Evolutionary conservation across 2,888 invertebrate genomes (phyloP).

Genomic region (Nomada flava): DNA sequence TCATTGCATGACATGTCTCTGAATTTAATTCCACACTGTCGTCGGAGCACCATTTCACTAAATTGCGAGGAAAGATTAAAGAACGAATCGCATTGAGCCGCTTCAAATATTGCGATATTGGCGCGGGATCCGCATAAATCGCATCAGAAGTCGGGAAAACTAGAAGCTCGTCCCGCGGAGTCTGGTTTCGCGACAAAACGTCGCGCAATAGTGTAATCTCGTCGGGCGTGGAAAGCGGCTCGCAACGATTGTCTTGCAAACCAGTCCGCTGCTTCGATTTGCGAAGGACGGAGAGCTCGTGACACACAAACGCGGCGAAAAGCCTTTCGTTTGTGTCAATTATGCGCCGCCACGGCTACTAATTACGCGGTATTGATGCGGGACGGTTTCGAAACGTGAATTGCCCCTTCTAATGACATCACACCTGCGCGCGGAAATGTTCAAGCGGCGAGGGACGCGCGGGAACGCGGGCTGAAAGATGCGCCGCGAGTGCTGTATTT

Average conservation of each 20-base stretch:
- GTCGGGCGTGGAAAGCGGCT: not conserved
- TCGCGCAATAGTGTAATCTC: not conserved
- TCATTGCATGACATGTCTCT: too few species aligned
- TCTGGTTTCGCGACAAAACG: not conserved
- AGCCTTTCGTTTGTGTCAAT: conserved; percentile 36
- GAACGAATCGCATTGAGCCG: conserved; percentile 11
- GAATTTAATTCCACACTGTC: too few species aligned
- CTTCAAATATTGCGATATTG: conserved; percentile 16
- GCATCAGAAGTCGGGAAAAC: conserved; percentile 1
- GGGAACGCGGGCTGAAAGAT: not conserved
- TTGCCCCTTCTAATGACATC: conserved; percentile 39
- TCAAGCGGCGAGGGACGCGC: not conserved
- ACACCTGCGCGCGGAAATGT: not conserved
- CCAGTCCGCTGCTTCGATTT: conserved; percentile 6
- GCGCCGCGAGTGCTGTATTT: not conserved
- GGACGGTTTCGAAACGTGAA: conserved; percentile 18
- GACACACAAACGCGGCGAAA: conserved; percentile 38
- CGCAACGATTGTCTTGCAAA: not conserved
- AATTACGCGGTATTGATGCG: conserved; percentile 47
- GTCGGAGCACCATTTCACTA: not conserved
- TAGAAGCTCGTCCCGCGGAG: too few species aligned
- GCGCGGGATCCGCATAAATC: conserved; percentile 6
- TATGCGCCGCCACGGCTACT: conserved; percentile 37
- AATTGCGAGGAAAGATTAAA: not conserved
- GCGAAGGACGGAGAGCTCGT: conserved; percentile 8